These are phyloP conservation scores for Notarius lentiginosus DNA, from an alignment of 2,113 vertebrate genomes.

Conservation along the genomic window DNA sequence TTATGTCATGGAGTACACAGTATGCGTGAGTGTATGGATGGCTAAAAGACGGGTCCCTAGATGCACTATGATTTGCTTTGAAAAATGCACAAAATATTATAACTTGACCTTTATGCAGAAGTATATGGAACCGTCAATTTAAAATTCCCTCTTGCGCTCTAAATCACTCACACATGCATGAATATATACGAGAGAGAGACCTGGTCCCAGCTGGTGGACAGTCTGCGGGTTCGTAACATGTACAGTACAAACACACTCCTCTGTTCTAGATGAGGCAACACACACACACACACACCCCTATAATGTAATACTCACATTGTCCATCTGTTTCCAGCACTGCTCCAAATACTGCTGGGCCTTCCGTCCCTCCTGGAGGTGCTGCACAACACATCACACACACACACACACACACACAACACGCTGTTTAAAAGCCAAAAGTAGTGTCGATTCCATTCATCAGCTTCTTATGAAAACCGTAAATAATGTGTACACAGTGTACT, in stretches of 20 bases:
- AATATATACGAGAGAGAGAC: background rate
- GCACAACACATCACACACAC: constrained; percentile 51
- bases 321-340: constrained; percentile 98
- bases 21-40: background rate
- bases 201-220: constrained; percentile 41
- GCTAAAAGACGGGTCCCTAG: no score
- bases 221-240: constrained; percentile 9
- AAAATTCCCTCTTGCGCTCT: background rate
- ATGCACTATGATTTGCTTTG: background rate
- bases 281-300: background rate
- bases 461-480: background rate
- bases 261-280: background rate
- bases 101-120: background rate
- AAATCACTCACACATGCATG: background rate
- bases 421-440: background rate
- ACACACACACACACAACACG: constrained; percentile 21
- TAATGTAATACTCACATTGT: constrained; percentile 84
- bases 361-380: constrained; percentile 98
- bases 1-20: background rate
- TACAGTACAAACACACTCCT: background rate
- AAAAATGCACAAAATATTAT: background rate
- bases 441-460: background rate
- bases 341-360: constrained; percentile 96
- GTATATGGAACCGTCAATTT: background rate
- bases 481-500: background rate